Percentiles rank a stretch among this genome's conserved stretches.
phyloP scores from a whole-genome alignment of 1,140 invertebrate species.

The Ceratina calcarata region DNA sequence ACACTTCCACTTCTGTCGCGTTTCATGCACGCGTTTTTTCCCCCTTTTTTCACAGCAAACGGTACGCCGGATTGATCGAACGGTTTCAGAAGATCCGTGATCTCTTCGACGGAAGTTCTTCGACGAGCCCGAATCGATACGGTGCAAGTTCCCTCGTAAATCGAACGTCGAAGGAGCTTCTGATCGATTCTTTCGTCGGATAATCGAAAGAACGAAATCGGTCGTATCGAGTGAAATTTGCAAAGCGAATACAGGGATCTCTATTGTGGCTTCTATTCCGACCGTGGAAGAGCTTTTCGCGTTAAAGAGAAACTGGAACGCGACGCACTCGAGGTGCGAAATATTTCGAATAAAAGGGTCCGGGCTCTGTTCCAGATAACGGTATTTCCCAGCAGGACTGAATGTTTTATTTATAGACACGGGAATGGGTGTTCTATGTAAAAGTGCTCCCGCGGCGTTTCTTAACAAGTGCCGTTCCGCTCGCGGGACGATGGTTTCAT shows the following conservation, averaged over 20 bases:
- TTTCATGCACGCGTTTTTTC: too few species aligned
- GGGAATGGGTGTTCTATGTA: conserved; percentile 11
- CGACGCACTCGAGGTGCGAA: not conserved
- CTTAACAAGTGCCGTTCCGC: conserved; percentile 16
- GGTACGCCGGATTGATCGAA: not conserved
- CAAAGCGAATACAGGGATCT: not conserved
- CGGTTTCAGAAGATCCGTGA: not conserved
- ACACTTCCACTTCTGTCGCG: not conserved
- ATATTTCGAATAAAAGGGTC: not conserved
- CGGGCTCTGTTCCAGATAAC: not conserved
- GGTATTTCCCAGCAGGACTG: not conserved
- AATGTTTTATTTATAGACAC: conserved; percentile 38
- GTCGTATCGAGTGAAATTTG: not conserved
- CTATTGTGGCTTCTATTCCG: not conserved
- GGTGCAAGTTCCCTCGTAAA: not conserved
- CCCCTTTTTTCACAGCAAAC: too few species aligned
- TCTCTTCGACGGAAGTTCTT: not conserved
- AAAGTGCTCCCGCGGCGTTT: conserved; percentile 7
- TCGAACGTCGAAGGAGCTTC: not conserved
- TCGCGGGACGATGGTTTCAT: conserved; percentile 14
- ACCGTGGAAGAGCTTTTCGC: not conserved
- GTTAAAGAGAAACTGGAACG: not conserved
- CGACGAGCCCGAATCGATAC: not conserved
- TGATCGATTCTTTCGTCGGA: not conserved
- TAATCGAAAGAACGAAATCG: not conserved